Conservation (phyloP, 2,113 vertebrate species). For the Elanoides forficatus region DNA sequence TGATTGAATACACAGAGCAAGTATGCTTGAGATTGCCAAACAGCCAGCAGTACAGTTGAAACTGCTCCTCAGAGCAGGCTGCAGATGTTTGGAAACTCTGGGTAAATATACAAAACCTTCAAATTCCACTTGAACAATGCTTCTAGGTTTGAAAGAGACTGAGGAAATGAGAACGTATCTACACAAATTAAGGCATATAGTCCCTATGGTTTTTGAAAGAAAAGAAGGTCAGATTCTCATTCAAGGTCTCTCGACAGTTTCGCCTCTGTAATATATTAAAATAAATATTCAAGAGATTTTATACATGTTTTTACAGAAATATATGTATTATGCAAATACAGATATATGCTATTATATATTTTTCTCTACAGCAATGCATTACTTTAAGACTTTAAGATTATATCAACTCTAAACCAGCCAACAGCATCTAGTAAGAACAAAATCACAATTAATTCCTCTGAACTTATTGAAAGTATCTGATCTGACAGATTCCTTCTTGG, state of each 20-base stretch:
- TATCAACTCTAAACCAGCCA: background rate
- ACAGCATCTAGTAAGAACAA: background rate
- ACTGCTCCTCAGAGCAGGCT: background rate
- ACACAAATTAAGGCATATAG: background rate
- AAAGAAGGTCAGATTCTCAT: background rate
- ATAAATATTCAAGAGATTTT: background rate
- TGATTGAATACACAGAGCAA: background rate
- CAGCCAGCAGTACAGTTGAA: background rate
- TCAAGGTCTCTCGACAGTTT: background rate
- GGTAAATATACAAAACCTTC: background rate
- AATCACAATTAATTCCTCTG: background rate
- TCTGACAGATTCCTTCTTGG: background rate
- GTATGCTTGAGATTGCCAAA: background rate
- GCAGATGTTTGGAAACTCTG: background rate
- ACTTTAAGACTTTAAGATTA: background rate
- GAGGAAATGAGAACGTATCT: background rate
- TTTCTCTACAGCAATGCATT: background rate
- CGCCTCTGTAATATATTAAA: background rate
- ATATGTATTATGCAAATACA: background rate
- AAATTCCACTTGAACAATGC: background rate
- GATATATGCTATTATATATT: background rate
- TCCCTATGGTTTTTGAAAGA: background rate
- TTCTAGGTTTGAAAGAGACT: background rate
- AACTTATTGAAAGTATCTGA: background rate
- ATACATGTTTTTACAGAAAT: background rate